Conservation (phyloP, 92 coral and sea anemone genomes). For the Hydrozoanthus gracilis region DNA sequence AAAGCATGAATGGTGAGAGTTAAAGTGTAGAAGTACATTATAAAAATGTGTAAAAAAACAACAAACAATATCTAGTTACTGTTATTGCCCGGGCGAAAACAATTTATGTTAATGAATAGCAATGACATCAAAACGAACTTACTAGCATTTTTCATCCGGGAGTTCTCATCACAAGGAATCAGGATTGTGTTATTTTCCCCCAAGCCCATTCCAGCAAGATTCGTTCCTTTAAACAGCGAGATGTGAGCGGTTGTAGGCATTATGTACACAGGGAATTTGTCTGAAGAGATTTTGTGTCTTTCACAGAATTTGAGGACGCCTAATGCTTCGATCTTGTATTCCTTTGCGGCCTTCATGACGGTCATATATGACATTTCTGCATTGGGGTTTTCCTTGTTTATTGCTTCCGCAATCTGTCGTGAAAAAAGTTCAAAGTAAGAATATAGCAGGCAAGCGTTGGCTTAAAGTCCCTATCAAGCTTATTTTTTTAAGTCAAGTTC, state of each 20-base stretch:
- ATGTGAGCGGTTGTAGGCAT: slow-evolving; percentile 66
- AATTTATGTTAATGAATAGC: no score
- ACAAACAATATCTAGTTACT: no score
- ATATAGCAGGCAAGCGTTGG: no score
- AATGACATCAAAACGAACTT: neutral
- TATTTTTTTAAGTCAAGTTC: no score
- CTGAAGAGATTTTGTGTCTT: slow-evolving; percentile 13
- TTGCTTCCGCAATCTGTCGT: slow-evolving; percentile 4
- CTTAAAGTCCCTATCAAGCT: no score
- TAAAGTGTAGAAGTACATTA: no score
- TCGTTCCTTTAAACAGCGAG: slow-evolving; percentile 65
- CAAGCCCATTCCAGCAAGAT: slow-evolving; percentile 56
- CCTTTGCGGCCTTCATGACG: slow-evolving; percentile 42
- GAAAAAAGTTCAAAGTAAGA: no score
- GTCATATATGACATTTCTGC: slow-evolving; percentile 29
- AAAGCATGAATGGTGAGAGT: no score
- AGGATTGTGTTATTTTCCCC: slow-evolving; percentile 57
- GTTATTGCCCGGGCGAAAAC: no score
- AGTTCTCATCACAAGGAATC: slow-evolving; percentile 48
- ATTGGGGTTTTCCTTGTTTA: neutral
- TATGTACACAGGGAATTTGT: slow-evolving; percentile 46
- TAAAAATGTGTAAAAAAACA: no score
- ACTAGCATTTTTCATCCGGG: slow-evolving; percentile 45
- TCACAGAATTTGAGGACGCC: slow-evolving; percentile 43
- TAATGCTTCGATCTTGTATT: slow-evolving; percentile 48